Percentiles rank a stretch among this genome's conserved stretches.
These are phyloP conservation scores for Drosophila tanythrix DNA, from an alignment of 2,888 invertebrate species.

Conservation along the genomic window DNA sequence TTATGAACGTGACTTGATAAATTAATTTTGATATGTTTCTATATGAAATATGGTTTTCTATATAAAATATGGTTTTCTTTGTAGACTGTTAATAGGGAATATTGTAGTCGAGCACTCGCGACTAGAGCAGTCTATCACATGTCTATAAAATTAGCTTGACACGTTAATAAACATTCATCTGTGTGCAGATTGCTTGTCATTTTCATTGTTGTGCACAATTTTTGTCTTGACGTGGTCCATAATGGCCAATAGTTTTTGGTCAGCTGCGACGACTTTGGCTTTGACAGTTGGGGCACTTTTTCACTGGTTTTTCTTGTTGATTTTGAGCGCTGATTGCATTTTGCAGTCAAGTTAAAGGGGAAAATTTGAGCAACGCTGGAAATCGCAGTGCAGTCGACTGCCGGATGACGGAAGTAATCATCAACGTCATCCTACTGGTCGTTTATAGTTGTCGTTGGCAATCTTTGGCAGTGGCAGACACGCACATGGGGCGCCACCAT, in stretches of 20 bases:
- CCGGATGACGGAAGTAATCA: slow-evolving; percentile 64
- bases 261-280: slow-evolving; percentile 3
- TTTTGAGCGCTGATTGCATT: slow-evolving; percentile 12
- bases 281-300: slow-evolving; percentile 20
- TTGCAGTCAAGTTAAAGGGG: slow-evolving; percentile 9
- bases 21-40: not conserved
- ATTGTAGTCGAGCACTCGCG: not conserved
- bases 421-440: slow-evolving; percentile 35
- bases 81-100: not conserved
- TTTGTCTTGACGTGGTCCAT: not conserved
- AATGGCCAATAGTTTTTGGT: slow-evolving; percentile 4
- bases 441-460: slow-evolving; percentile 33
- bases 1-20: not conserved
- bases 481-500: slow-evolving; percentile 30
- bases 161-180: not conserved
- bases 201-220: slow-evolving; percentile 2
- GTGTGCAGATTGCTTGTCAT: not conserved
- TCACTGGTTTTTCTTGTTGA: slow-evolving; percentile 4
- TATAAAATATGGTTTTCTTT: not conserved
- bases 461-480: slow-evolving; percentile 41
- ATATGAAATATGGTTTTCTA: too few species aligned
- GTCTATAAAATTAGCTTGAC: not conserved
- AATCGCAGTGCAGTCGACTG: slow-evolving; percentile 30
- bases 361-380: slow-evolving; percentile 26
- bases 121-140: not conserved